Base-by-base conservation (phyloP, 2,888 invertebrate species). In the Onchidella celtica region DNA sequence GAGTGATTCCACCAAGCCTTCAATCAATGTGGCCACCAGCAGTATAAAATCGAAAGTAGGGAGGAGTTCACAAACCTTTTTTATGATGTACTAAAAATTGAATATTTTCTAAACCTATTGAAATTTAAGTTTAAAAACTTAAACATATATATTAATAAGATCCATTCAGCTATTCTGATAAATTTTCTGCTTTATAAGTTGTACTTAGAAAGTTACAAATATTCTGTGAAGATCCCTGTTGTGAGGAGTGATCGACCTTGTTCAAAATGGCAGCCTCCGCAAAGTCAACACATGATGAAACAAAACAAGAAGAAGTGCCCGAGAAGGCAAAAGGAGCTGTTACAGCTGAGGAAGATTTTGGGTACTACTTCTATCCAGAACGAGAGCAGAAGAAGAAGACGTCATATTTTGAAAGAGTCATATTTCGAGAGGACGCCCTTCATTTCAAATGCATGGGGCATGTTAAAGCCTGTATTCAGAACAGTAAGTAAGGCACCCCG, bases 311-410 rank as follows among this genome's bases (percentile, higher is more conserved):
- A 63, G 38, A 17, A 21, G 40, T 21, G 0, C 34, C 36, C 27
- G 29, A 17, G 55, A 69, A 59, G 3, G 40, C 24, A 0, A 61
- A 63, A 55, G 40, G 24, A 21, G 3, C 69, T 40, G 55, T 40
- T 32, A 79, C 75, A 27, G 40, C 61, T 36, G 80, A 81, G 21
- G 87, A 87, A 70, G 86, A 87, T 63, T 85, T 76, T 79, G 87
- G 87, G 2, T 87, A 84, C 65, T 85, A 83, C 66, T 87, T 87
- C 40, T 87, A 84, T 63, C 87, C 87, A 29, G 85, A 87, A 24
- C 82, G 87, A 75, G 81, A 74, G 0, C 38, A 34, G 17, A 57
- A 72, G 32, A 74, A 75, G 32, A n/a, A 66, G 14, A 84, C 72
- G 66, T 29, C 68, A 2, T 81, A 76, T 47, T 70, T 77, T 70